A percentile compares a stretch with the other conserved stretches of the same genome.
These are phyloP conservation scores for Cherax quadricarinatus DNA, from an alignment of 1,140 invertebrate species.

Conservation along the genomic window DNA sequence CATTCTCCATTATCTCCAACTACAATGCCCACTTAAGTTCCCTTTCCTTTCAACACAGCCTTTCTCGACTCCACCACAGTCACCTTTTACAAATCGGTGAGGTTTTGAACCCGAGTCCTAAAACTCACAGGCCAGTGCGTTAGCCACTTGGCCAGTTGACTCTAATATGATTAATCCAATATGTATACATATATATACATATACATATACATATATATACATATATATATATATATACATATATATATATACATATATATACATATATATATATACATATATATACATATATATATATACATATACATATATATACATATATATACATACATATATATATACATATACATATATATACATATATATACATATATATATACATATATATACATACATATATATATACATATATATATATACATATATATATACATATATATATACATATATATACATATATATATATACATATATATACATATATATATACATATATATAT, in stretches of 20 bases:
- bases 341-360: not conserved
- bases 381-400: not conserved
- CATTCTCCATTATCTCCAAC: too few species aligned
- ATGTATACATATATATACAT: not conserved
- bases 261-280: not conserved
- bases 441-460: constrained; percentile 22
- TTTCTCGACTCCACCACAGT: too few species aligned
- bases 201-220: not conserved
- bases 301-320: not conserved
- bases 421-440: not conserved
- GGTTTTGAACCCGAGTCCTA: too few species aligned
- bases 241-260: not conserved
- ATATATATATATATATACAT: not conserved
- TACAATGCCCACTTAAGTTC: too few species aligned
- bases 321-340: not conserved
- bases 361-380: not conserved
- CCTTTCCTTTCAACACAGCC: too few species aligned
- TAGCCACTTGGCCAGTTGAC: too few species aligned
- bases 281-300: not conserved
- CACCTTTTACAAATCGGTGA: too few species aligned
- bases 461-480: constrained; percentile 27
- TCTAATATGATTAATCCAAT: too few species aligned
- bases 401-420: not conserved
- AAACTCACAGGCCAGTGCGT: too few species aligned
- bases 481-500: constrained; percentile 24